phyloP scores from a whole-genome alignment of 2,888 invertebrate species.

The Drosophila phalerata region DNA sequence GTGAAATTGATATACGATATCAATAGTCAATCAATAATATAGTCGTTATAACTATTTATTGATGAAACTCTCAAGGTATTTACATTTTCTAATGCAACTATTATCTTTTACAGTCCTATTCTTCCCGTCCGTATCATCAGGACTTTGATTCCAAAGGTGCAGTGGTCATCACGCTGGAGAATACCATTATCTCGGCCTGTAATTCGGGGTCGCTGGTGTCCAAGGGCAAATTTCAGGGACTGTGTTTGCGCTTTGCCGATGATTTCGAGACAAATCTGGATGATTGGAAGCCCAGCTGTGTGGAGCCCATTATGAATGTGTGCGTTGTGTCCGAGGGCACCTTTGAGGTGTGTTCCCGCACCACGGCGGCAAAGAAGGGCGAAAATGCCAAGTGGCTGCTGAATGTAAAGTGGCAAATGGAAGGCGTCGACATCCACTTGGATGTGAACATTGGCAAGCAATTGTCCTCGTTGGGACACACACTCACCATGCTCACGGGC shows the following conservation, averaged over 20 bases:
- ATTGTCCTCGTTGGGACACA: constrained; percentile 96
- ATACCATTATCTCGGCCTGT: constrained; percentile 97
- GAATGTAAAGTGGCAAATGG: constrained; percentile 99
- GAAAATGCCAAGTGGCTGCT: constrained; percentile 99
- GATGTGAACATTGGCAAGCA: constrained; percentile 99
- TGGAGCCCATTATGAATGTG: constrained; percentile 93
- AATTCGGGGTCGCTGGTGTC: constrained; percentile 98
- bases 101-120: constrained; percentile 87
- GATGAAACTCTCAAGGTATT: too few relatives aligned
- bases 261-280: constrained; percentile 98
- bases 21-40: too few relatives aligned
- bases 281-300: constrained; percentile 97
- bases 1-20: not conserved
- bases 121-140: constrained; percentile 88
- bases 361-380: constrained; percentile 93
- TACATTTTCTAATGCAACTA: not conserved
- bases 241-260: constrained; percentile 97
- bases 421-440: constrained; percentile 98
- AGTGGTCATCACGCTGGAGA: constrained; percentile 97
- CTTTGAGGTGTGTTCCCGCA: constrained; percentile 94
- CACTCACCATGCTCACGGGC: constrained; percentile 97
- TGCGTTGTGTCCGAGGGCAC: constrained; percentile 99
- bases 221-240: constrained; percentile 95
- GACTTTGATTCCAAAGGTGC: constrained; percentile 94
- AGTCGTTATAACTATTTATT: too few relatives aligned